Conservation (phyloP, 2,797 vertebrate species). For the Sciaenops ocellatus region DNA sequence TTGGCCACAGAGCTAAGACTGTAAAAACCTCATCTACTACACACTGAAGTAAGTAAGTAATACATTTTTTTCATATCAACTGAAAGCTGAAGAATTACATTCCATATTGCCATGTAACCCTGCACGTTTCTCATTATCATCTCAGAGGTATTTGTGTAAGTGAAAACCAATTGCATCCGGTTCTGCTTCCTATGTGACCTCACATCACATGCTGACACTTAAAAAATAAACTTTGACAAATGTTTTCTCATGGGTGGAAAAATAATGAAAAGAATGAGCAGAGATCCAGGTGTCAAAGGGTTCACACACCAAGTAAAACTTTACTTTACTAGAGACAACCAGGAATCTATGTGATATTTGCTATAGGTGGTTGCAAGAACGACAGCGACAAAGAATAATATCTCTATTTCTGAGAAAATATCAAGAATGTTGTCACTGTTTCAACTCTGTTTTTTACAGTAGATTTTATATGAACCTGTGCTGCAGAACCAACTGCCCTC, state of each 20-base stretch:
- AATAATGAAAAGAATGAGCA: slow-evolving; percentile 8
- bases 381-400: not conserved
- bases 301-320: not conserved
- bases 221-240: slow-evolving; percentile 1
- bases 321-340: not conserved
- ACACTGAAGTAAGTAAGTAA: not conserved
- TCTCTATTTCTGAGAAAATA: not conserved
- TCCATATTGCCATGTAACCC: not conserved
- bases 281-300: not conserved
- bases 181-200: not conserved
- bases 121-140: slow-evolving; percentile 2
- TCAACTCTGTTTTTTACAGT: not conserved
- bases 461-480: slow-evolving; percentile 23
- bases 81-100: not conserved
- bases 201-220: slow-evolving; percentile 18
- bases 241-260: not conserved
- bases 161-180: slow-evolving; percentile 4
- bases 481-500: slow-evolving; percentile 13
- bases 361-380: not conserved
- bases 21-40: not conserved
- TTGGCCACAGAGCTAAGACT: not conserved
- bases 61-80: not conserved
- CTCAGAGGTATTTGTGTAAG: slow-evolving; percentile 10
- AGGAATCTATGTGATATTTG: not conserved
- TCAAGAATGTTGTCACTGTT: not conserved